Conservation (phyloP, 2,888 invertebrate species). For the Galeopsomyia nigrocyanea region DNA sequence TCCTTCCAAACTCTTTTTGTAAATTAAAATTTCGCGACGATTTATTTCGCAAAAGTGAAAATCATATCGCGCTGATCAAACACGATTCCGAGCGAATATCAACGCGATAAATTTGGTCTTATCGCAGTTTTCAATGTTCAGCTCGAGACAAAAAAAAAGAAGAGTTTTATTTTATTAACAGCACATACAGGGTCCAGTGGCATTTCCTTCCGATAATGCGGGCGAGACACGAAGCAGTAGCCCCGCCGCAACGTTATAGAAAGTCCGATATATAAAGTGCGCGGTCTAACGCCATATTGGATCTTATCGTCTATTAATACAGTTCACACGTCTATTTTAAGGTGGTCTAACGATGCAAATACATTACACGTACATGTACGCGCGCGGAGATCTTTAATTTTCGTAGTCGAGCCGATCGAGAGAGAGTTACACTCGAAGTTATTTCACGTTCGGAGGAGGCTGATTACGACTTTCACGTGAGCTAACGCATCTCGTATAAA, state of each 20-base stretch:
- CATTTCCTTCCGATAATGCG: neutral
- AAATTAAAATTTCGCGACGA: no score
- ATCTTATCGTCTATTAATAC: slow-evolving; percentile 21
- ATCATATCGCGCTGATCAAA: no score
- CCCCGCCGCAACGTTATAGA: slow-evolving; percentile 7
- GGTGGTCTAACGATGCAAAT: no score
- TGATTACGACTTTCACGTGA: slow-evolving; percentile 44
- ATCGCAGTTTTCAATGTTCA: no score
- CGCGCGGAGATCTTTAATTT: slow-evolving; percentile 12
- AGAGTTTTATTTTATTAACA: no score
- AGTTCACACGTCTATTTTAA: neutral
- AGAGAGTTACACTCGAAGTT: slow-evolving; percentile 39
- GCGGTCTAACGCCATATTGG: neutral
- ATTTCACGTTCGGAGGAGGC: slow-evolving; percentile 26
- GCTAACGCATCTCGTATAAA: slow-evolving; percentile 1
- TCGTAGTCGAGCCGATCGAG: neutral
- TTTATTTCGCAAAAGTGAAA: no score
- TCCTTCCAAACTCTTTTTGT: neutral
- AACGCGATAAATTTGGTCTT: no score
- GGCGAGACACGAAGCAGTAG: neutral
- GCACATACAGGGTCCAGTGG: neutral
- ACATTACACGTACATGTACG: neutral
- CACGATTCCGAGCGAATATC: no score
- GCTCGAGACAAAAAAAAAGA: no score
- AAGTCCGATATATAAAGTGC: slow-evolving; percentile 32